Evolutionary conservation across 2,113 vertebrate genomes (phyloP).

Genomic region (Prinia subflava): DNA sequence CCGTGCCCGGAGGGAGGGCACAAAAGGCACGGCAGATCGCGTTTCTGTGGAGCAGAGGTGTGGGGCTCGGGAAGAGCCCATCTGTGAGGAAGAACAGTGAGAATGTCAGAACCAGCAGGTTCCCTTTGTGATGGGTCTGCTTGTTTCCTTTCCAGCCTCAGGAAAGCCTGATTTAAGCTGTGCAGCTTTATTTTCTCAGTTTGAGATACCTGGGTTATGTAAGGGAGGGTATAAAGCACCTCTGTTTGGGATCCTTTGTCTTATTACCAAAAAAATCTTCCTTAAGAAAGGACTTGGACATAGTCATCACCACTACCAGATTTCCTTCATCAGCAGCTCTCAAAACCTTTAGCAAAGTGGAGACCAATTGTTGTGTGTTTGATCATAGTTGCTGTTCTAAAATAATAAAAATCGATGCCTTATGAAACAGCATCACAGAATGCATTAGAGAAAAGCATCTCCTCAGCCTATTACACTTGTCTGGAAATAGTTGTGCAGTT

Average conservation of each 20-base stretch:
- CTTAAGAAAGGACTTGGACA: background rate
- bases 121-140: background rate
- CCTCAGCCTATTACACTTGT: background rate
- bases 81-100: background rate
- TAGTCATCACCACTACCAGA: background rate
- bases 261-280: background rate
- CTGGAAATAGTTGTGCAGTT: background rate
- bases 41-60: background rate
- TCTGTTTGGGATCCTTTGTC: background rate
- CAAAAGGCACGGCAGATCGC: background rate
- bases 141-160: background rate
- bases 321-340: background rate
- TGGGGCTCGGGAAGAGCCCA: background rate
- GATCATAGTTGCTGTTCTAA: background rate
- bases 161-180: background rate
- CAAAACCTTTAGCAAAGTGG: background rate
- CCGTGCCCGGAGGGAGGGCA: background rate
- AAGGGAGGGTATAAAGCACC: background rate
- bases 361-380: background rate
- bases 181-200: background rate
- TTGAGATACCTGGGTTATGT: background rate
- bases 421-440: background rate
- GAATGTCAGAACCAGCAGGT: background rate
- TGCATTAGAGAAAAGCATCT: background rate
- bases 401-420: constrained; percentile 20